A percentile compares a stretch with the other conserved stretches of the same genome.
Evolutionary conservation across 2,888 invertebrate species (phyloP).

Genomic region (Machimus rusticus): DNA sequence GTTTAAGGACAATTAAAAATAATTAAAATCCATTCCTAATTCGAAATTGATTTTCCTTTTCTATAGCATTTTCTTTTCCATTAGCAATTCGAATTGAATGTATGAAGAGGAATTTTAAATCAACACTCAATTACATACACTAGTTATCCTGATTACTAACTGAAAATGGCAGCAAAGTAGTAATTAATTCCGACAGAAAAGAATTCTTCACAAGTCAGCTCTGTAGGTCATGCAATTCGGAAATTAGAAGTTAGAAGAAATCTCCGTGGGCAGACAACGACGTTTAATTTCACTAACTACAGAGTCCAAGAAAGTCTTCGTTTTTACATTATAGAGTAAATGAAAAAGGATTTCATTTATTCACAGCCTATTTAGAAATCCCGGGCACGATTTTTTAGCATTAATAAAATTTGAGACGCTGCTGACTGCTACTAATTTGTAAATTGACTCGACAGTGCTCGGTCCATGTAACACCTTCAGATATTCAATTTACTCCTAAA

Average conservation of each 20-base stretch:
- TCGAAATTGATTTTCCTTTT: no score
- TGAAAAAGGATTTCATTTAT: background rate
- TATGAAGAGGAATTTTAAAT: no score
- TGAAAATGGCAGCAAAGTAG: no score
- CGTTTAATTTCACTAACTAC: background rate
- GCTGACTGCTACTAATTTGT: background rate
- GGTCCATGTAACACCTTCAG: background rate
- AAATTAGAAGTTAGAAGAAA: background rate
- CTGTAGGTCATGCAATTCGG: background rate
- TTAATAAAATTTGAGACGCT: background rate
- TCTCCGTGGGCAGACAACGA: background rate
- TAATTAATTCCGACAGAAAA: no score
- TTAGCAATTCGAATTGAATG: no score
- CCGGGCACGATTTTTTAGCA: background rate
- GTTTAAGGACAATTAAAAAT: no score
- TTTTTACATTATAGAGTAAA: background rate
- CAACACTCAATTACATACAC: no score
- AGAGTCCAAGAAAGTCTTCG: background rate
- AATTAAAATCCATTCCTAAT: no score
- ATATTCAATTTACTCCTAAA: background rate
- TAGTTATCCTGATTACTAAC: no score
- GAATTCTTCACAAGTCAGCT: no score
- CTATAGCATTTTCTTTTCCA: no score
- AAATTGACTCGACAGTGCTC: background rate
- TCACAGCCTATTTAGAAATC: background rate